Evolutionary conservation across 2,113 vertebrate species (phyloP), one percentile per base, ranked within the genome.

Genomic region (Maccullochella peelii): DNA sequence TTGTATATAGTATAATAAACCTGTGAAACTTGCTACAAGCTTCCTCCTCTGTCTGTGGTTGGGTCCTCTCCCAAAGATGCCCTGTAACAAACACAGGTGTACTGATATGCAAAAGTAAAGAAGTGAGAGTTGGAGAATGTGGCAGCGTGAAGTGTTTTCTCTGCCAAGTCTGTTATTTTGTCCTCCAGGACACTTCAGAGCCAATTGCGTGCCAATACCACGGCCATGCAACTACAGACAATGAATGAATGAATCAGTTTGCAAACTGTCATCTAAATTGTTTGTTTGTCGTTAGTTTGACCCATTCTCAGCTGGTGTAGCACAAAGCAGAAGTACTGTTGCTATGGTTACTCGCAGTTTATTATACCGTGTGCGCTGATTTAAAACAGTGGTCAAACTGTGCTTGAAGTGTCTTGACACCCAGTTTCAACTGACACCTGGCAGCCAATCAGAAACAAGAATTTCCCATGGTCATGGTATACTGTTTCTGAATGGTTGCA

Each of bases 401-500:
- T 68, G 23, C 18, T 49, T 50, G 8, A 81, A 15, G n/a, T 15
- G 5, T 38, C 27, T 72, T 8, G 11, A 63, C 20, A 67, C 58
- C 36, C 44, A 58, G 36, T 62, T 71, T 71, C 5, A 65, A 57
- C 20, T 0, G 21, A 44, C 23, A 54, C 6, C 47, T 40, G 42
- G 40, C 57, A 47, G 68, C 50, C 73, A 76, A 69, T 77, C 71
- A 67, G 25, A 68, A 61, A 25, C 8, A 10, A 5, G 36, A n/a
- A 5, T 38, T 78, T 77, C 38, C 49, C 1, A 2, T 5, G 10
- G 30, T 83, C 18, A 73, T 33, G 12, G 18, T 44, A 30, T 38
- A 75, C 83, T 77, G n/a, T 83, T 74, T 82, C 50, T 63, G 69
- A 77, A 88, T 79, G 82, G 55, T 54, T n/a, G 38, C n/a, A 42